phyloP scores from a whole-genome alignment of 1,140 invertebrate species.

The Caenorhabditis tropicalis region DNA sequence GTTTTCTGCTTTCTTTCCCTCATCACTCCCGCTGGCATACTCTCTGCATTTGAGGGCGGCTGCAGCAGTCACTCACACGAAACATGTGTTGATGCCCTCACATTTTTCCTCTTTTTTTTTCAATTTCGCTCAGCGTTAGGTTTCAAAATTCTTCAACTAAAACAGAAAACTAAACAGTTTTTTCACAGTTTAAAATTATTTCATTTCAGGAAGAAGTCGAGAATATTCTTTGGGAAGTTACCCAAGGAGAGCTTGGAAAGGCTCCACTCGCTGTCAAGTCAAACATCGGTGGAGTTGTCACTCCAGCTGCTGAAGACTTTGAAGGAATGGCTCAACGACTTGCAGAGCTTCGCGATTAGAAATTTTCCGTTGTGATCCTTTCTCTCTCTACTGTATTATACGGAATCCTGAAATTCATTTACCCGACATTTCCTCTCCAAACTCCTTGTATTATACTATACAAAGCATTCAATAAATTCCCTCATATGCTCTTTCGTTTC shows the following conservation, averaged over 20 bases:
- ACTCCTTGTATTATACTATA: background rate
- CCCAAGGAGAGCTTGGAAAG: conserved; percentile 78
- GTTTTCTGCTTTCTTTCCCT: background rate
- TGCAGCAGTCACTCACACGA: background rate
- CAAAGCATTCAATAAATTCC: background rate
- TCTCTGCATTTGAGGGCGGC: conserved; percentile 45
- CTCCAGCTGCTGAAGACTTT: conserved; percentile 56
- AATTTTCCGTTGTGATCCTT: background rate
- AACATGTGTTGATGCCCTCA: conserved; percentile 26
- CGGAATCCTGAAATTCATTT: background rate
- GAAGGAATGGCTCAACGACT: conserved; percentile 58
- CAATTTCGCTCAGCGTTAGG: background rate
- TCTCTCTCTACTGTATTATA: conserved; percentile 17
- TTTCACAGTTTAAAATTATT: no score
- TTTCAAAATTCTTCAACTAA: background rate
- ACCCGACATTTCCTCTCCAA: background rate
- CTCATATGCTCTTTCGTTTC: background rate
- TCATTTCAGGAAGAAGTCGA: conserved; percentile 83
- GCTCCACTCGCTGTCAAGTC: conserved; percentile 62
- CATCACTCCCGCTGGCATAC: conserved; percentile 23
- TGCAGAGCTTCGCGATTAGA: conserved; percentile 40
- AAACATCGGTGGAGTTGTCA: conserved; percentile 35
- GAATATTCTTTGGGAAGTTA: conserved; percentile 94
- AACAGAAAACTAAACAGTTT: no score
- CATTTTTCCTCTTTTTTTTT: background rate